phyloP scores from a whole-genome alignment of 2,888 invertebrate species.

The Rotaria magnacalcarata region DNA sequence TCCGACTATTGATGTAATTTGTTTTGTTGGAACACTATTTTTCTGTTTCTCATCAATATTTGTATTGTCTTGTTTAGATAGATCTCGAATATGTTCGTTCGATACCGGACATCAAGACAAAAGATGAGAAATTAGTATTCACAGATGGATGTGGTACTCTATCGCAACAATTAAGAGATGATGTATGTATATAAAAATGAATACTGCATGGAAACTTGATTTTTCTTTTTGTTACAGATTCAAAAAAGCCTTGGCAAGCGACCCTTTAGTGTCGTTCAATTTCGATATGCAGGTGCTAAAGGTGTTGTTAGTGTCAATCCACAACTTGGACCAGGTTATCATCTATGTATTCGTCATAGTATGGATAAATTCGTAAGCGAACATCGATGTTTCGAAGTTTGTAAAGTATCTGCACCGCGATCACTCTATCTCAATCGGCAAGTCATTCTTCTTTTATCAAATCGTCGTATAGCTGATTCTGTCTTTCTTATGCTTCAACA shows the following conservation, averaged over 20 bases:
- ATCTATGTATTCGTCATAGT: background rate
- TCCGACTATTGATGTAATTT: too few species aligned
- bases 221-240: too few species aligned
- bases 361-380: background rate
- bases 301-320: background rate
- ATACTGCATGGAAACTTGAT: too few species aligned
- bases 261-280: background rate
- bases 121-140: background rate
- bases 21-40: too few species aligned
- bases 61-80: too few species aligned
- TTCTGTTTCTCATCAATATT: too few species aligned
- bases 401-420: background rate
- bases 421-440: background rate
- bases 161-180: background rate
- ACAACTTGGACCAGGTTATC: too few species aligned
- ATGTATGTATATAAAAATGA: background rate
- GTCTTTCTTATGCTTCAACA: background rate
- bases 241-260: too few species aligned
- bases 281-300: background rate
- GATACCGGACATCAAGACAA: background rate
- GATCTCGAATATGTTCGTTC: too few species aligned
- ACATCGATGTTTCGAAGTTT: background rate
- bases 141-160: conserved; percentile 10
- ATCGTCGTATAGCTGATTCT: background rate
- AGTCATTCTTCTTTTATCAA: background rate